A percentile compares a stretch with the other conserved stretches of the same genome.
These are phyloP conservation scores for Caenorhabditis imperialis DNA, from an alignment of 2,888 invertebrate species.

Conservation along the genomic window DNA sequence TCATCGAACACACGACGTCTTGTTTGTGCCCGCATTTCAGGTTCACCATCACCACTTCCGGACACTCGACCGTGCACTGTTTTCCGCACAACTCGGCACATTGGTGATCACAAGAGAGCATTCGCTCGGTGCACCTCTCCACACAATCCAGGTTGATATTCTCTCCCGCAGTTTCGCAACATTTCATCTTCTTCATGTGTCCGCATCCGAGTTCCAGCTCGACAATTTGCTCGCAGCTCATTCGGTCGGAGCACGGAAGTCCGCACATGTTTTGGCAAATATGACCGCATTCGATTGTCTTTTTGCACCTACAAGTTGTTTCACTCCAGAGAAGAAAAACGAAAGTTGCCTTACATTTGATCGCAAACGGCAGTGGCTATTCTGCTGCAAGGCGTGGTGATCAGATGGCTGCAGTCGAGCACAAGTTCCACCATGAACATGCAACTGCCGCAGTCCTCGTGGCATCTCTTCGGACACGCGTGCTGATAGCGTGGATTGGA, in stretches of 20 bases:
- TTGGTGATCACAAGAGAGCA: constrained; percentile 32
- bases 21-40: constrained; percentile 21
- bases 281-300: constrained; percentile 81
- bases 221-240: constrained; percentile 6
- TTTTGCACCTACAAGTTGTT: constrained; percentile 58
- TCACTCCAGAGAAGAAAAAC: no score
- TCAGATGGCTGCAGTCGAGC: constrained; percentile 67
- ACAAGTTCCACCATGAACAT: constrained; percentile 60
- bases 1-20: constrained; percentile 13
- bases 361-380: constrained; percentile 52
- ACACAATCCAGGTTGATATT: constrained; percentile 4
- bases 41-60: constrained; percentile 13
- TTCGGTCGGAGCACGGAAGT: constrained; percentile 5
- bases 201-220: constrained; percentile 9
- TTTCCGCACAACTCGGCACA: constrained; percentile 27
- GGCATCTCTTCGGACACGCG: constrained; percentile 40
- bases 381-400: constrained; percentile 58
- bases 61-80: constrained; percentile 23
- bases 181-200: constrained; percentile 22
- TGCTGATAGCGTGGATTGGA: constrained; percentile 34
- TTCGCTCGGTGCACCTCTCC: constrained; percentile 15
- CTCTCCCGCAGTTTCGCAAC: neutral
- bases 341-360: no score
- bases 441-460: constrained; percentile 70
- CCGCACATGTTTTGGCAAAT: constrained; percentile 85